Base-by-base conservation (phyloP, 2,888 invertebrate species). In the Phaonia tiefii region DNA sequence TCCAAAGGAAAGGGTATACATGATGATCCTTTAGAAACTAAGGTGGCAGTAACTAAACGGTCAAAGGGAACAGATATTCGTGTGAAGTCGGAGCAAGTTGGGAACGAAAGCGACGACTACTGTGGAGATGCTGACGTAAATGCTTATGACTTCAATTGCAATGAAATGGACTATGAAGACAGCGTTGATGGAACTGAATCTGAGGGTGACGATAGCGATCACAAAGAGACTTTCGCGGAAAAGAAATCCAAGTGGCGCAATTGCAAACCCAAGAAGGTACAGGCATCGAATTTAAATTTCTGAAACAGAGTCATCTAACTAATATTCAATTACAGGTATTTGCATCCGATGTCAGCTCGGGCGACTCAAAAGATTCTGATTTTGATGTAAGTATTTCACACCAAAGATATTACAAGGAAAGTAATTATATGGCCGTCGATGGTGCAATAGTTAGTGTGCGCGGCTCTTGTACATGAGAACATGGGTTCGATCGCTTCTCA, bases 141-240 rank as follows among this genome's bases (percentile, higher is more conserved):
- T 20, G 26, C n/a, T 13, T n/a, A 67, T 51, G 31, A 51, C 10
- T 15, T 51, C 37, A 39, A 39, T 17, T 60, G 67, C 11, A 15
- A 15, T 39, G 51, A 67, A n/a, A 31, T 67, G 17, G 67, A 67
- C 26, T 67, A 67, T 37, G 49, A 67, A 17, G 67, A 67, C 17
- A 51, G 67, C 13, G 49, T 51, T 49, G 51, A 67, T 31, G 49
- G 31, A 10, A 15, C 15, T 5, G 25, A 1, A 26, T 31, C 60
- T 17, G 60, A 60, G 13, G 26, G 56, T n/a, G 25, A 10, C 13
- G 39, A 71, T 8, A 39, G 25, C 13, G 10, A 15, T 10, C 10
- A 15, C 11, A 0, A 31, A 37, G 31, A n/a, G n/a, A n/a, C n/a
- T n/a, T n/a, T n/a, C n/a, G n/a, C n/a, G n/a, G n/a, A 25, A 20